Evolutionary conservation across 2,888 invertebrate genomes (phyloP).

Genomic region (Lasiommata megera): DNA sequence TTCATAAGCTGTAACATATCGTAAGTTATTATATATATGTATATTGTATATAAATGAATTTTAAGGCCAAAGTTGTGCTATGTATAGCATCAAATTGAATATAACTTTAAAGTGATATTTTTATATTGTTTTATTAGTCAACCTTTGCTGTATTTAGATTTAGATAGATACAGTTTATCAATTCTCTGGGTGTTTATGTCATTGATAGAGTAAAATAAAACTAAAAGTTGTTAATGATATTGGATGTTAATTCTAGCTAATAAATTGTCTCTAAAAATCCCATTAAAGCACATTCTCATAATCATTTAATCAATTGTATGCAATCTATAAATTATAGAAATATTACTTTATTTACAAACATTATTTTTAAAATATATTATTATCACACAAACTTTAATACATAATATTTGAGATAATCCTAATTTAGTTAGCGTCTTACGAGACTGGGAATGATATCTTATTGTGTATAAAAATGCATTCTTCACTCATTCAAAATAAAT

Average conservation of each 20-base stretch:
- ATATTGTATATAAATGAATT: neutral
- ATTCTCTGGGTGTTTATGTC: neutral
- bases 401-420: slow-evolving; percentile 22
- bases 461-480: neutral
- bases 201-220: neutral
- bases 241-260: neutral
- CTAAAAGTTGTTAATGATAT: neutral
- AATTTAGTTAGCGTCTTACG: slow-evolving; percentile 2
- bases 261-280: neutral
- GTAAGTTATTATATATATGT: neutral
- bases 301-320: slow-evolving; percentile 23
- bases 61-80: slow-evolving; percentile 4
- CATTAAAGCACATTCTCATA: slow-evolving; percentile 17
- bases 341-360: slow-evolving; percentile 27
- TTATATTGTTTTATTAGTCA: neutral
- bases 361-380: slow-evolving; percentile 24
- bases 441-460: slow-evolving; percentile 15
- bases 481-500: slow-evolving; percentile 3
- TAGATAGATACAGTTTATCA: neutral
- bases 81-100: neutral
- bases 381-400: slow-evolving; percentile 24
- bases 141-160: neutral
- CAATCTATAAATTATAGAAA: slow-evolving; percentile 22
- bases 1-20: no score
- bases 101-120: neutral